These are phyloP conservation scores for Ryuthela nishihirai DNA, from an alignment of 2,888 invertebrate genomes.

Conservation along the genomic window DNA sequence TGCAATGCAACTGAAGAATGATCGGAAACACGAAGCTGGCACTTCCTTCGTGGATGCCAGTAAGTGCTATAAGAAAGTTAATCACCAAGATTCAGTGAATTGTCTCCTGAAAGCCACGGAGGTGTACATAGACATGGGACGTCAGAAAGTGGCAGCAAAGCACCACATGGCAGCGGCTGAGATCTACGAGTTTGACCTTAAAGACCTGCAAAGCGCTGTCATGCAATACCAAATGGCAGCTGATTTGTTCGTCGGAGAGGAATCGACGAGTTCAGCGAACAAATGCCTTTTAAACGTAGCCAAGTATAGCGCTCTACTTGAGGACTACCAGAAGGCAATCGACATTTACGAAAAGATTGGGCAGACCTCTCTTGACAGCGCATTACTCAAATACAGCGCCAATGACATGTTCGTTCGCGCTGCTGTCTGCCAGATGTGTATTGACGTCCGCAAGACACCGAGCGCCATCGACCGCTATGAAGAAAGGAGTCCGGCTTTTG, in stretches of 20 bases:
- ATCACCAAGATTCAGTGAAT: slow-evolving; percentile 54
- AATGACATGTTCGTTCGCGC: slow-evolving; percentile 57
- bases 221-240: too few species aligned
- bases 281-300: slow-evolving; percentile 55
- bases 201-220: too few species aligned
- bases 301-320: slow-evolving; percentile 53
- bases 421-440: slow-evolving; percentile 55
- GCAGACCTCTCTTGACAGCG: slow-evolving; percentile 53
- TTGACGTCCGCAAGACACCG: too few species aligned
- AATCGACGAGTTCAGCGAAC: slow-evolving; percentile 55
- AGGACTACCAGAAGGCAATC: slow-evolving; percentile 55
- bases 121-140: slow-evolving; percentile 57
- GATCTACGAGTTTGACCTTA: slow-evolving; percentile 55
- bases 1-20: slow-evolving; percentile 49
- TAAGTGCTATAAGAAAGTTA: slow-evolving; percentile 51
- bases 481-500: slow-evolving; percentile 54
- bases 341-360: slow-evolving; percentile 54
- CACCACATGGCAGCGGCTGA: slow-evolving; percentile 56
- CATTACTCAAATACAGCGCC: slow-evolving; percentile 56
- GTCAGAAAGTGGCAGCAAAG: slow-evolving; percentile 57
- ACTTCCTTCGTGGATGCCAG: slow-evolving; percentile 56
- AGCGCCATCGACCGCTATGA: too few species aligned
- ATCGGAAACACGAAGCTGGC: slow-evolving; percentile 56
- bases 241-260: too few species aligned
- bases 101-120: slow-evolving; percentile 54